phyloP scores from a whole-genome alignment of 2,113 vertebrate genomes.

The Anthoscopus minutus region DNA sequence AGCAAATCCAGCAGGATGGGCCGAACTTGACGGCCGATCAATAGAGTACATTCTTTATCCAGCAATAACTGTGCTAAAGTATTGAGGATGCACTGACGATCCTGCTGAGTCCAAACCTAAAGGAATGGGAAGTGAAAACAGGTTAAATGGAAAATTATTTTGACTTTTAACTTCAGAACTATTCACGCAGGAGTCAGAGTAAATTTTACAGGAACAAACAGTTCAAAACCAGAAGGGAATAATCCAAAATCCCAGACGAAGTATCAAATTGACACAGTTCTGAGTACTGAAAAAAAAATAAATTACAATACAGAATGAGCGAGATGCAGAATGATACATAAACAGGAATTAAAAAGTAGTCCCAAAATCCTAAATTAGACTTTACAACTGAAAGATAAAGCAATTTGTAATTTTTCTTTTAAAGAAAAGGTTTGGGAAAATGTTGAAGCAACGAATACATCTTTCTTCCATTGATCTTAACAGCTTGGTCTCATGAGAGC shows the following conservation, averaged over 20 bases:
- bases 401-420: background rate
- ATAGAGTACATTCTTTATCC: constrained; percentile 87
- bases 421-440: background rate
- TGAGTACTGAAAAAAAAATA: background rate
- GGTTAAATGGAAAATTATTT: background rate
- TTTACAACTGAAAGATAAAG: background rate
- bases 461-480: background rate
- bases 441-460: background rate
- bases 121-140: background rate
- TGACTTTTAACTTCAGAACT: background rate
- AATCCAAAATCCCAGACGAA: background rate
- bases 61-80: constrained; percentile 81
- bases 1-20: constrained; percentile 89
- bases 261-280: background rate
- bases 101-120: constrained; percentile 89
- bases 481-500: background rate
- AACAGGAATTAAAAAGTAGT: background rate
- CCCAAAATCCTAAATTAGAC: background rate
- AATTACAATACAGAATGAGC: background rate
- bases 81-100: constrained; percentile 85
- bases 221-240: background rate
- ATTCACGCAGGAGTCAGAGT: background rate
- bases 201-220: background rate
- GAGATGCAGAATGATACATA: background rate
- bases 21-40: constrained; percentile 84